These are phyloP conservation scores for Scopus umbretta DNA, from an alignment of 2,113 vertebrate genomes.

Conservation along the genomic window DNA sequence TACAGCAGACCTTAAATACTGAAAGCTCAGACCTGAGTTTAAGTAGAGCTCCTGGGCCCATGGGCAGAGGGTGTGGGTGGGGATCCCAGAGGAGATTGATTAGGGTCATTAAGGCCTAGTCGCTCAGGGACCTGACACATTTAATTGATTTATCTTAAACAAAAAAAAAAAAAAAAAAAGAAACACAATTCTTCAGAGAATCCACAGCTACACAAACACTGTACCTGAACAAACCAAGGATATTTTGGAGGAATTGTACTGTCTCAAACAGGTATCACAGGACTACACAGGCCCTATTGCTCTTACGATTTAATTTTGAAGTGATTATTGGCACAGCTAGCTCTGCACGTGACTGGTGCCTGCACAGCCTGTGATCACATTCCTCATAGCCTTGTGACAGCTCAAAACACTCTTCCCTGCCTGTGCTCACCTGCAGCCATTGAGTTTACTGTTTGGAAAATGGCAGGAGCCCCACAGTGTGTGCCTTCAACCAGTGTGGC, in stretches of 20 bases:
- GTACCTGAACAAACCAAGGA: neutral
- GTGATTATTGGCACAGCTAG: neutral
- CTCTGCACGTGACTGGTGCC: neutral
- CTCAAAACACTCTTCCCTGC: neutral
- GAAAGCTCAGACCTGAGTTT: neutral
- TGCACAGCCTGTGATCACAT: neutral
- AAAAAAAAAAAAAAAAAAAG: neutral
- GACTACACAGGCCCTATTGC: neutral
- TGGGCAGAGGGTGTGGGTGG: too few relatives aligned
- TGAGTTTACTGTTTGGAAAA: neutral
- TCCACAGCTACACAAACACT: neutral
- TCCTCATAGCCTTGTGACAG: neutral
- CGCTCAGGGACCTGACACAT: neutral
- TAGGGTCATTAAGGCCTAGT: neutral
- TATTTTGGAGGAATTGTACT: neutral
- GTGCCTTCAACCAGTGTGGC: neutral
- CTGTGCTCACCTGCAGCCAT: neutral
- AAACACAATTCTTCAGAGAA: neutral
- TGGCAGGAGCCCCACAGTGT: neutral
- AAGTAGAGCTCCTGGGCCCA: neutral
- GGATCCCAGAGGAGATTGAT: neutral
- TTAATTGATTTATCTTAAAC: neutral
- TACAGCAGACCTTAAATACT: fast-evolving
- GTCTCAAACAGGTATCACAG: neutral
- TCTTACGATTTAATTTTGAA: neutral